These are phyloP conservation scores for Nothobranchius kuhntae DNA, from an alignment of 2,113 vertebrate species.

Conservation along the genomic window DNA sequence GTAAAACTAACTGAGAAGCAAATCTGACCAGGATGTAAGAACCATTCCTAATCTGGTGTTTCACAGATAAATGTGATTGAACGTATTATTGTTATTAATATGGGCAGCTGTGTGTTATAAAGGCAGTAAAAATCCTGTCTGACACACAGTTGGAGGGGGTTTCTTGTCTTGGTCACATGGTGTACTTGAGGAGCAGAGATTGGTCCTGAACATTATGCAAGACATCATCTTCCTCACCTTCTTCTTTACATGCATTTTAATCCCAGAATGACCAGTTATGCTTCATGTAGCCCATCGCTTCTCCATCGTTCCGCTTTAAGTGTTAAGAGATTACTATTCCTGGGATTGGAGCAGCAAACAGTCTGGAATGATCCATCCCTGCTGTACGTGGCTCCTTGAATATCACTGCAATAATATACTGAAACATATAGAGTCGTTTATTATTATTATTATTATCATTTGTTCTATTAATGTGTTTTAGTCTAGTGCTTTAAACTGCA, in stretches of 20 bases:
- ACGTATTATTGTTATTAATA: constrained; percentile 1
- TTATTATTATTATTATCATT: background rate
- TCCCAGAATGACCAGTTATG: constrained; percentile 48
- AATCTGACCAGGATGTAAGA: too few relatives aligned
- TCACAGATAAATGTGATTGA: too few relatives aligned
- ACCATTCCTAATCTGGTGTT: too few relatives aligned
- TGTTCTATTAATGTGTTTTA: too few relatives aligned
- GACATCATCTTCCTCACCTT: constrained; percentile 26
- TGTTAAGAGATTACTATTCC: constrained; percentile 33
- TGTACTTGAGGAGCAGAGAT: constrained; percentile 62
- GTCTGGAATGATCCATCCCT: constrained; percentile 40
- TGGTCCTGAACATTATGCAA: constrained; percentile 63
- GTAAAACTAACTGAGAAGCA: too few relatives aligned
- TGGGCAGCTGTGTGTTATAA: constrained; percentile 40
- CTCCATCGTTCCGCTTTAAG: constrained; percentile 31
- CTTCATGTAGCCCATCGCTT: constrained; percentile 19
- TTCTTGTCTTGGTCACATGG: constrained; percentile 72
- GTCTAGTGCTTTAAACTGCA: too few relatives aligned
- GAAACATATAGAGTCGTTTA: background rate
- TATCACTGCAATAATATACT: constrained; percentile 36
- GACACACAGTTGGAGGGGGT: constrained; percentile 48
- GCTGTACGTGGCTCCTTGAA: constrained; percentile 15
- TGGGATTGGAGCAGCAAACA: background rate
- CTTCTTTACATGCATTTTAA: constrained; percentile 20
- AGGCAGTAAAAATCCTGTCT: constrained; percentile 41